These are phyloP conservation scores for Hypomesus transpacificus DNA, from an alignment of 2,113 vertebrate genomes.

Conservation along the genomic window DNA sequence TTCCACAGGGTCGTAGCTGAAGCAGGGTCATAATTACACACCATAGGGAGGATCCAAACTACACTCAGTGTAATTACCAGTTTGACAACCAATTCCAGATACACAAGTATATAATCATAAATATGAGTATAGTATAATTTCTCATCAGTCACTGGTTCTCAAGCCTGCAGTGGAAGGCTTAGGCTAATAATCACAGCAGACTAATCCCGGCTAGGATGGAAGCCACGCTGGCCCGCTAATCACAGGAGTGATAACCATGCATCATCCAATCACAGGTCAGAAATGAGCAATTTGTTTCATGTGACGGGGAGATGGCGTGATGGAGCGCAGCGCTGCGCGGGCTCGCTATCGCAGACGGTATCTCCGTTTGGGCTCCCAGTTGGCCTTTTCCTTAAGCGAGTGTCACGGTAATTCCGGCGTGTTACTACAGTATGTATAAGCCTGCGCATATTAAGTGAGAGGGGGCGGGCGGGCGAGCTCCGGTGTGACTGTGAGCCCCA, in stretches of 20 bases:
- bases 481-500: conserved; percentile 60
- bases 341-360: background rate
- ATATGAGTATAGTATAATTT: conserved; percentile 51
- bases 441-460: conserved; percentile 47
- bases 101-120: conserved; percentile 50
- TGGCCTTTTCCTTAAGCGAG: conserved; percentile 33
- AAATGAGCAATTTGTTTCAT: conserved; percentile 50
- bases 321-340: background rate
- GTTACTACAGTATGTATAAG: conserved; percentile 48
- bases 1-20: background rate
- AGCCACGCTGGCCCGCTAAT: conserved; percentile 54
- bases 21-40: background rate
- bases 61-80: conserved; percentile 46
- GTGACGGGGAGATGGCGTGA: conserved; percentile 48
- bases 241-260: conserved; percentile 60
- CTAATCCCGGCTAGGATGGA: conserved; percentile 59
- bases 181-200: conserved; percentile 70
- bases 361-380: conserved; percentile 14
- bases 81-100: conserved; percentile 50
- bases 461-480: conserved; percentile 51
- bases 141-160: conserved; percentile 48
- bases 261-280: conserved; percentile 57
- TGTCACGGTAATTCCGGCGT: conserved; percentile 35
- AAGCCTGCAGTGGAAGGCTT: conserved; percentile 59
- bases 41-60: background rate